Evolutionary conservation across 1,140 invertebrate genomes (phyloP).

Genomic region (Akabosia matsudoensis): DNA sequence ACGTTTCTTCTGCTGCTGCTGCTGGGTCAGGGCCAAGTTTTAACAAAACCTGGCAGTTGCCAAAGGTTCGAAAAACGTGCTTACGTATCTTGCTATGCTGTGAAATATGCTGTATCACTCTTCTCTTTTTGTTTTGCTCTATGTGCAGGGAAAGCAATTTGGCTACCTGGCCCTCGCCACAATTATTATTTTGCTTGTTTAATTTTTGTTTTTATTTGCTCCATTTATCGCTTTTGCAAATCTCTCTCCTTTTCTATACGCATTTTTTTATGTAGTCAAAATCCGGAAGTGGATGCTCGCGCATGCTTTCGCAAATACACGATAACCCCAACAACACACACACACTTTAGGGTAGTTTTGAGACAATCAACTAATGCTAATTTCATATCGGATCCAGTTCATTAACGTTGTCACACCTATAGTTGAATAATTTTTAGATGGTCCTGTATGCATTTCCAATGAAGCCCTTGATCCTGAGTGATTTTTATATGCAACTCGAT

Average conservation of each 20-base stretch:
- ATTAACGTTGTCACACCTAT: too few relatives aligned
- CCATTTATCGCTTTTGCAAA: not conserved
- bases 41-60: slow-evolving; percentile 31
- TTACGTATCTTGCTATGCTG: not conserved
- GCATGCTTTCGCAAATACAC: too few relatives aligned
- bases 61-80: slow-evolving; percentile 31
- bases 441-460: too few relatives aligned
- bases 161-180: slow-evolving; percentile 14
- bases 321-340: too few relatives aligned
- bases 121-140: slow-evolving; percentile 7
- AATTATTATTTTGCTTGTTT: not conserved
- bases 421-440: too few relatives aligned
- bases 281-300: too few relatives aligned
- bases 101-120: slow-evolving; percentile 11
- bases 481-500: too few relatives aligned
- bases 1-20: slow-evolving; percentile 12
- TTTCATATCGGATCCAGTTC: too few relatives aligned
- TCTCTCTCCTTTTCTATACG: not conserved
- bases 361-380: too few relatives aligned
- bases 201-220: not conserved
- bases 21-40: slow-evolving; percentile 8
- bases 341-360: too few relatives aligned
- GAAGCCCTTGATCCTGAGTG: too few relatives aligned
- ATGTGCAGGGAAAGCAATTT: not conserved
- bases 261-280: too few relatives aligned